These are phyloP conservation scores for Drosophila mercatorum DNA, from an alignment of 2,888 invertebrate species.

Conservation along the genomic window DNA sequence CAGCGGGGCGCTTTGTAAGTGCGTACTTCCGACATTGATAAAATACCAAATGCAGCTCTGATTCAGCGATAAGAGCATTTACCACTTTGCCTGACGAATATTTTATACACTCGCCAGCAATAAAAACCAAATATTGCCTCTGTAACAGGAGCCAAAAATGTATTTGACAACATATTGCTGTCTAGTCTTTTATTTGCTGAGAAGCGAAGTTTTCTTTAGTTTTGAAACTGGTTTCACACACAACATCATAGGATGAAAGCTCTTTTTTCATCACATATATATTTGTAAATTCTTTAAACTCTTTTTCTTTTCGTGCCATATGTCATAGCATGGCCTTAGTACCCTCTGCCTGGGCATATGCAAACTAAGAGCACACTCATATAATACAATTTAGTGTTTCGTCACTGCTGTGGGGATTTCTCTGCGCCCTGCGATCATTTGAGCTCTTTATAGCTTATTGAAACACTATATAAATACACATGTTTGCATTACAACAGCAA, in stretches of 20 bases:
- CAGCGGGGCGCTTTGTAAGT: constrained; percentile 14
- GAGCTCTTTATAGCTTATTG: constrained; percentile 35
- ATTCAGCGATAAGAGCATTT: constrained; percentile 44
- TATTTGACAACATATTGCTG: not conserved
- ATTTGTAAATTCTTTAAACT: no score
- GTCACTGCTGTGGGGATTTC: not conserved
- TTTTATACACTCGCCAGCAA: constrained; percentile 9
- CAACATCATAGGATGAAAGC: no score
- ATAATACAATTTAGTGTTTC: not conserved
- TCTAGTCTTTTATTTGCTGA: not conserved
- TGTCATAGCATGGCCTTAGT: not conserved
- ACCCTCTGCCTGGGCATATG: not conserved
- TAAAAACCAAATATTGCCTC: not conserved
- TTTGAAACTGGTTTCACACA: not conserved
- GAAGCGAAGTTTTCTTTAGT: not conserved
- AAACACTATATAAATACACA: constrained; percentile 23
- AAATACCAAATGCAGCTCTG: constrained; percentile 35
- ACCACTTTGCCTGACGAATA: not conserved
- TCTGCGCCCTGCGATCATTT: constrained; percentile 35
- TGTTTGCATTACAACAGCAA: constrained; percentile 4
- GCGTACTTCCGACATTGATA: constrained; percentile 49
- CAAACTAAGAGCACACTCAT: constrained; percentile 5
- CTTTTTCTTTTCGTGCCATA: not conserved
- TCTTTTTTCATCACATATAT: no score
- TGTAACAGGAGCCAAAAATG: not conserved